A percentile compares a stretch with the other conserved stretches of the same genome.
phyloP scores from a whole-genome alignment of 2,888 invertebrate genomes.

The Vanessa cardui region DNA sequence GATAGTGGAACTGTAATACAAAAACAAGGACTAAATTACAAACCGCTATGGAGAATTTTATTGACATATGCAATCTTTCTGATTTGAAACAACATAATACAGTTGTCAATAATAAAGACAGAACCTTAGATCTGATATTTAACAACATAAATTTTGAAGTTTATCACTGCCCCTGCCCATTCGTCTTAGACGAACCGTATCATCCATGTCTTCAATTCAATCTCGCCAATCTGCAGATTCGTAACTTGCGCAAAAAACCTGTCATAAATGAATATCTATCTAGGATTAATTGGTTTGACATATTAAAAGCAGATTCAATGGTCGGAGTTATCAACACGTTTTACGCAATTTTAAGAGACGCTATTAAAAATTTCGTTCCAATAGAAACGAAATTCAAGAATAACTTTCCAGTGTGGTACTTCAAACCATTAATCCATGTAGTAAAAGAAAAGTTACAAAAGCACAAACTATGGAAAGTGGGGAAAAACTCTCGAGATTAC shows the following conservation, averaged over 20 bases:
- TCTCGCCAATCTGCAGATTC: neutral
- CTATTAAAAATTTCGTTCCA: conserved; percentile 10
- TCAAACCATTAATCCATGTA: conserved; percentile 15
- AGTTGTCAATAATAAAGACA: neutral
- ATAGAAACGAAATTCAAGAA: neutral
- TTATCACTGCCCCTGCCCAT: neutral
- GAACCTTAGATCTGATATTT: neutral
- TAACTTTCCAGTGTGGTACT: conserved; percentile 18
- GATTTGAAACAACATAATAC: neutral
- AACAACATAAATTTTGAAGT: neutral
- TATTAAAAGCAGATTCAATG: neutral
- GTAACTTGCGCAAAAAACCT: conserved; percentile 7
- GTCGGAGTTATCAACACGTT: neutral
- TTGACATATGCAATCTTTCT: neutral
- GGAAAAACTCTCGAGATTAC: conserved; percentile 14
- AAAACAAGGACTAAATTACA: neutral
- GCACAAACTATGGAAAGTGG: conserved; percentile 11
- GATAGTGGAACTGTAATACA: neutral
- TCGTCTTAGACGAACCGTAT: conserved; percentile 12
- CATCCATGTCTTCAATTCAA: conserved; percentile 24
- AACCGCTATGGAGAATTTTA: neutral
- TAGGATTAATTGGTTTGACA: conserved; percentile 11
- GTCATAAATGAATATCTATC: conserved; percentile 15
- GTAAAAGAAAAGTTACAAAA: conserved; percentile 22
- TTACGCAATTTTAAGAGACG: neutral